These are phyloP conservation scores for Apolygus lucorum DNA, from an alignment of 1,140 invertebrate species.

Conservation along the genomic window DNA sequence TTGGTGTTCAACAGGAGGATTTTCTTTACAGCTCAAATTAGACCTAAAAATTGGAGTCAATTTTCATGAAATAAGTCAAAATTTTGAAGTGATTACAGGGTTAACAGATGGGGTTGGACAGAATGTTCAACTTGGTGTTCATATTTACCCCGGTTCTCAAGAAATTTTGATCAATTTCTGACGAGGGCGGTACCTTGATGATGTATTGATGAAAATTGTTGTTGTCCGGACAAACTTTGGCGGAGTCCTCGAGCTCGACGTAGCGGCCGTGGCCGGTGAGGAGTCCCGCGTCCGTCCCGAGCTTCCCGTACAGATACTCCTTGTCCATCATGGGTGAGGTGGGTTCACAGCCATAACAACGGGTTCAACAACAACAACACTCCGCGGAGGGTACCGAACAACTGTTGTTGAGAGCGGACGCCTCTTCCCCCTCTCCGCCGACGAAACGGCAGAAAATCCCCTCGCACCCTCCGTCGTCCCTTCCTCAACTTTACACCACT, in stretches of 20 bases:
- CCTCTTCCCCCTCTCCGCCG: slow-evolving; percentile 11
- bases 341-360: slow-evolving; percentile 6
- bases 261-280: slow-evolving; percentile 6
- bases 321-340: slow-evolving; percentile 11
- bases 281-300: slow-evolving; percentile 19
- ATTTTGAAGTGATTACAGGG: too few species aligned
- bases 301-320: slow-evolving; percentile 21
- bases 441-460: background rate
- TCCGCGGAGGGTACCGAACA: background rate
- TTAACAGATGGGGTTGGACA: too few species aligned
- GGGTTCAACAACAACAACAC: too few species aligned
- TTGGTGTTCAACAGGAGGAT: too few species aligned
- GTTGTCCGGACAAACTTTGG: background rate
- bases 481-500: slow-evolving; percentile 15
- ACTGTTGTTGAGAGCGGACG: background rate
- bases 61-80: too few species aligned
- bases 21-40: too few species aligned
- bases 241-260: background rate
- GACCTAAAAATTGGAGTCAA: too few species aligned
- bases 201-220: background rate
- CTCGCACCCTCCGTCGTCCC: background rate
- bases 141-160: background rate
- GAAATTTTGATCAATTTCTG: background rate
- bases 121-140: too few species aligned
- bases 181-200: slow-evolving; percentile 13